These are phyloP conservation scores for Siniperca undulata DNA, from an alignment of 2,797 vertebrate species.

Conservation along the genomic window DNA sequence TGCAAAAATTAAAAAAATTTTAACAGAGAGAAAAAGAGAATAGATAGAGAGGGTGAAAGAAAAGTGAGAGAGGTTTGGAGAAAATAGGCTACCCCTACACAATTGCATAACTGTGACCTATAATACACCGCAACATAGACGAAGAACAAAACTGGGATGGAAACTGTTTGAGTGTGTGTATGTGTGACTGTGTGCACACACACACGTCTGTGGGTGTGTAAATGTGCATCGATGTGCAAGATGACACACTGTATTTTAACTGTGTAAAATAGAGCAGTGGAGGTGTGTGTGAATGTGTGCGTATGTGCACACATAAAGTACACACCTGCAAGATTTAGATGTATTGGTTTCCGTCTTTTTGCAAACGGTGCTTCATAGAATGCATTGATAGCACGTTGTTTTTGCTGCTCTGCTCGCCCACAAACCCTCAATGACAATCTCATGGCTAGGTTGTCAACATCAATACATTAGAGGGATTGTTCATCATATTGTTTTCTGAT, in stretches of 20 bases:
- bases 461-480: slow-evolving; percentile 73
- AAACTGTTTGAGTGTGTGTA: slow-evolving; percentile 66
- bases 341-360: slow-evolving; percentile 71
- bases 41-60: background rate
- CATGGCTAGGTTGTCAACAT: slow-evolving; percentile 78
- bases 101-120: slow-evolving; percentile 81
- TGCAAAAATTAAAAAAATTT: background rate
- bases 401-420: slow-evolving; percentile 66
- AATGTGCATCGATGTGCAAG: slow-evolving; percentile 62
- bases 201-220: slow-evolving; percentile 69
- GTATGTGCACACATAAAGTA: slow-evolving; percentile 13
- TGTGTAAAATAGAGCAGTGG: slow-evolving; percentile 68
- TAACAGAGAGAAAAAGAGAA: slow-evolving; percentile 10
- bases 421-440: slow-evolving; percentile 71
- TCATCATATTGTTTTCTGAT: slow-evolving; percentile 74
- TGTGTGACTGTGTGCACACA: slow-evolving; percentile 25
- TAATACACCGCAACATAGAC: slow-evolving; percentile 70
- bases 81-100: slow-evolving; percentile 82
- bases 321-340: slow-evolving; percentile 75
- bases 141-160: slow-evolving; percentile 77
- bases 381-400: slow-evolving; percentile 68
- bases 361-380: slow-evolving; percentile 61
- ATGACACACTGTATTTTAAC: slow-evolving; percentile 68
- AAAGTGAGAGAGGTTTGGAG: slow-evolving; percentile 39
- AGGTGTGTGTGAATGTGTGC: slow-evolving; percentile 55